Base-by-base conservation (phyloP, 2,113 vertebrate species). In the Acanthochromis polyacanthus region DNA sequence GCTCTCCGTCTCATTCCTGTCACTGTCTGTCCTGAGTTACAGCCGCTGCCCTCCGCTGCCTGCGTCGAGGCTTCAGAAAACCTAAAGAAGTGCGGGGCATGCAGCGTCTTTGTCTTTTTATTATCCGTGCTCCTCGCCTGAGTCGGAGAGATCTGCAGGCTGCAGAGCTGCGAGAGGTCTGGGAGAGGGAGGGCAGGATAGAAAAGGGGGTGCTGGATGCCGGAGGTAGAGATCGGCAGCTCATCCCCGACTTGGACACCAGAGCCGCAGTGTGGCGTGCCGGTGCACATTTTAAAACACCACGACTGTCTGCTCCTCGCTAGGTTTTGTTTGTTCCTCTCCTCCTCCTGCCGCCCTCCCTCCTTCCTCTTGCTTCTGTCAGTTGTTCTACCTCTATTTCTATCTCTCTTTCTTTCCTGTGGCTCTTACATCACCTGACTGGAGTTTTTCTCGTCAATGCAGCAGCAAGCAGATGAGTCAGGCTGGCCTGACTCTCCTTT, bases 251-350 rank as follows among this genome's bases (percentile, higher is more conserved):
- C 85, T 81, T 81, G 88, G 91, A 92, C 90, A 86, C 82, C 69
- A 69, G 75, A 93, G 79, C 94, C 90, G 93, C 94, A 95, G 93
- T 94, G 93, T 95, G 92, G 93, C 93, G 92, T 94, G 94, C 89
- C 88, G 76, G 83, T 90, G 94, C 94, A 95, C 94, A 95, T 95
- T 94, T 95, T 91, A 94, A 94, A 91, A 80, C 67, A 50, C 57
- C 71, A 72, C 38, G 36, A 57, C 76, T 84, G 87, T 80, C 88
- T 91, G 82, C 79, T 83, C 52, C 82, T 80, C 19, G 64, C 81
- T 79, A 40, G 73, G 50, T 79, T 85, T 66, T 89, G 75, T 88
- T 85, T 88, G 71, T 83, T 77, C 61, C 71, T 61, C 25, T 72
- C 55, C 53, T 57, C 30, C 48, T 40, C 46, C 23, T 30, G 10